phyloP scores from a whole-genome alignment of 2,888 invertebrate species.

The Chloromyia formosa region DNA sequence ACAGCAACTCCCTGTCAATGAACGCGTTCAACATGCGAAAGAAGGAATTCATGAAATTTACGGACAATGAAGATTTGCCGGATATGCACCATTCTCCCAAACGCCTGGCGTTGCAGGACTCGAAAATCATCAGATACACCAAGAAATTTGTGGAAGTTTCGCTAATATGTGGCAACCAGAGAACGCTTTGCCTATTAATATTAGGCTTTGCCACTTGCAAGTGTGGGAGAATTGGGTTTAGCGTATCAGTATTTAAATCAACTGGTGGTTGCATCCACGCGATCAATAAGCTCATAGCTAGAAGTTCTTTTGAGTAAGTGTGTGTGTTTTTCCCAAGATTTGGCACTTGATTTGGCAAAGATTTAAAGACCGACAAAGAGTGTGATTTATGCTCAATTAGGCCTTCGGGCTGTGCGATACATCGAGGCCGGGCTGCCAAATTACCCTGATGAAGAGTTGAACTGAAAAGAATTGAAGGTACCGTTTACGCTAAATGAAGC shows the following conservation, averaged over 20 bases:
- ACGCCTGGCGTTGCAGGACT: conserved; percentile 76
- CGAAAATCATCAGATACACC: conserved; percentile 83
- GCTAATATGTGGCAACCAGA: conserved; percentile 66
- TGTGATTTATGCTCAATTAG: too few species aligned
- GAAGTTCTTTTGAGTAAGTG: conserved; percentile 79
- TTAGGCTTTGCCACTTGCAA: conserved; percentile 57
- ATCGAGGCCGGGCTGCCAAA: too few species aligned
- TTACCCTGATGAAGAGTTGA: too few species aligned
- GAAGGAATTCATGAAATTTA: conserved; percentile 50
- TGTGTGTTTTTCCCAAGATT: too few species aligned
- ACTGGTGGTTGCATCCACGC: conserved; percentile 91
- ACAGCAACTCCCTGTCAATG: conserved; percentile 56
- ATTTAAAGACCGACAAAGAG: too few species aligned
- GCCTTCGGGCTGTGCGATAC: too few species aligned
- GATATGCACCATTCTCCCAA: conserved; percentile 78
- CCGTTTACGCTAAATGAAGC: too few species aligned
- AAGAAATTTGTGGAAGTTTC: conserved; percentile 86
- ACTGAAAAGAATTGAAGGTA: too few species aligned
- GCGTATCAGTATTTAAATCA: conserved; percentile 90
- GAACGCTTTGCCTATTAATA: neutral
- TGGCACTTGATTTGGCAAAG: too few species aligned
- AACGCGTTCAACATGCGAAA: conserved; percentile 56
- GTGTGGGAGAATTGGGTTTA: conserved; percentile 87
- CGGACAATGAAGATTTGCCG: conserved; percentile 64
- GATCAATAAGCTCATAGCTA: conserved; percentile 88